These are phyloP conservation scores for Hypolimnas misippus DNA, from an alignment of 2,888 invertebrate genomes.

Conservation along the genomic window DNA sequence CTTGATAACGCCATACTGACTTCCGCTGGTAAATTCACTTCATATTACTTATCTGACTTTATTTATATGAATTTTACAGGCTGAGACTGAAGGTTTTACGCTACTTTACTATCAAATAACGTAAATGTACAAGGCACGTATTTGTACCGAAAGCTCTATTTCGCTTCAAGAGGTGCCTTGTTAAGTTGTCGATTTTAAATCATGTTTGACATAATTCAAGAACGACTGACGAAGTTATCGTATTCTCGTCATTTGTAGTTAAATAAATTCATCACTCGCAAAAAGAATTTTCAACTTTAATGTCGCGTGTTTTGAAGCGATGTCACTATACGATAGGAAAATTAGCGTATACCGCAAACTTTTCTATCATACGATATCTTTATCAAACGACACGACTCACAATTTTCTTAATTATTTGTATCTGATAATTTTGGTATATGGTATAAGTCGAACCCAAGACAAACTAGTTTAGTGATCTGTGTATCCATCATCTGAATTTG, in stretches of 20 bases:
- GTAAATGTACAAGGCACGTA: background rate
- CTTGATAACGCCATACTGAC: too few relatives aligned
- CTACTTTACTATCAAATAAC: background rate
- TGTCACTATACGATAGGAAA: slow-evolving; percentile 62
- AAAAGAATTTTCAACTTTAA: slow-evolving; percentile 22
- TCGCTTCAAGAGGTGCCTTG: background rate
- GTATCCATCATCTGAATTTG: too few relatives aligned
- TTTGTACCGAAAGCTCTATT: background rate
- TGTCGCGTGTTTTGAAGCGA: slow-evolving; percentile 59
- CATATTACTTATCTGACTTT: too few relatives aligned
- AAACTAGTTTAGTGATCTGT: too few relatives aligned
- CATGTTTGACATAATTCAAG: too few relatives aligned
- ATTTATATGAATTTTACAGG: too few relatives aligned
- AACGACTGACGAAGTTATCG: background rate
- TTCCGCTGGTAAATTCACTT: too few relatives aligned
- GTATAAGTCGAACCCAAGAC: too few relatives aligned
- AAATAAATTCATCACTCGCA: slow-evolving; percentile 17
- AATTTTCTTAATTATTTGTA: too few relatives aligned
- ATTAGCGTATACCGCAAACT: slow-evolving; percentile 63
- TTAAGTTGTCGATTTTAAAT: too few relatives aligned
- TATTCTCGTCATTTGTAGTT: background rate
- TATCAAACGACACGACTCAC: background rate
- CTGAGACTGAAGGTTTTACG: background rate
- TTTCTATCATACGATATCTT: background rate
- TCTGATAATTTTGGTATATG: background rate